Evolutionary conservation across 2,797 vertebrate species (phyloP), one percentile per base, ranked within the genome.

Genomic region (Chelon labrosus): DNA sequence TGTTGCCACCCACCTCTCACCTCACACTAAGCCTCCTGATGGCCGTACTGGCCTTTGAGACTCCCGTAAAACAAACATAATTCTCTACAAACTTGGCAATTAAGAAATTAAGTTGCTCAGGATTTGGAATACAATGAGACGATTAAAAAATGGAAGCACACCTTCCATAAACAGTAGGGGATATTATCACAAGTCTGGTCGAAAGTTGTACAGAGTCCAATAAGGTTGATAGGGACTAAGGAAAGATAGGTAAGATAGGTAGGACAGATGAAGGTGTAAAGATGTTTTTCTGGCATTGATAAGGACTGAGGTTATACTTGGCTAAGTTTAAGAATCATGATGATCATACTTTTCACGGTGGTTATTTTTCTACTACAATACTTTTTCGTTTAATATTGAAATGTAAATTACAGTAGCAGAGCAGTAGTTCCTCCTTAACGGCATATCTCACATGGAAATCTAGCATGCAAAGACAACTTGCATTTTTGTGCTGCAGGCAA

Each of bases 101-200:
- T 83, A 83, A 79, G 76, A 66, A 80, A 73, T 69, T 71, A 75
- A 79, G 19, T 71, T 10, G 17, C 27, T 57, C 44, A 64, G 81
- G 70, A 83, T 81, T 84, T 62, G 74, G 61, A 77, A 75, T 77
- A 68, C 41, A 66, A 83, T 83, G 77, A 67, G 47, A 44, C 79
- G 82, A 83, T 84, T 85, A 79, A 79, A 63, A 68, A 47, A 69
- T 72, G 53, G 64, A 55, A 56, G 63, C 73, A 59, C 25, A 77
- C 61, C 79, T 79, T 65, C 64, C 50, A 51, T 66, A 64, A 77
- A 85, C 73, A 79, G 35, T 27, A 25, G 22, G 8, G 60, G 58
- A 80, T 67, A 77, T 63, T 31, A 74, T 74, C 39, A 22, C 16
- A 22, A 37, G 46, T 25, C 12, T 53, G 58, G 76, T 77, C 53